Evolutionary conservation across 2,113 vertebrate genomes (phyloP).

Genomic region (Xiphophorus couchianus): DNA sequence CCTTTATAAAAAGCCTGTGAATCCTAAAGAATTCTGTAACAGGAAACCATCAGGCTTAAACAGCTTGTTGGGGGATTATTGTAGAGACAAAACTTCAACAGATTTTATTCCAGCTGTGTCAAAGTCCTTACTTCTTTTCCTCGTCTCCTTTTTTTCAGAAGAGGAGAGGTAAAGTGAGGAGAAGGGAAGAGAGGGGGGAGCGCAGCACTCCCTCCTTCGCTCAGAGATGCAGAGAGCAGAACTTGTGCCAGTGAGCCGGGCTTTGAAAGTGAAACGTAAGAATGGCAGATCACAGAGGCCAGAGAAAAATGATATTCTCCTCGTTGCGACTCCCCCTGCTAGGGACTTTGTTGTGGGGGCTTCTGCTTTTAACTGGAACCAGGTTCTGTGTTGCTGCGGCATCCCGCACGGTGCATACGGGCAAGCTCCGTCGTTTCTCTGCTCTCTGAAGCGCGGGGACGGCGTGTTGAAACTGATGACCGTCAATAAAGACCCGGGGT

Average conservation of each 20-base stretch:
- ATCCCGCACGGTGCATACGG: conserved; percentile 32
- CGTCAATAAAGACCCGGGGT: conserved; percentile 41
- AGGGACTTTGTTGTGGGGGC: conserved; percentile 87
- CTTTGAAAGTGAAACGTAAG: conserved; percentile 93
- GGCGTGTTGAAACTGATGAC: conserved; percentile 72
- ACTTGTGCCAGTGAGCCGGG: conserved; percentile 76
- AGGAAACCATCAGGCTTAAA: conserved; percentile 57
- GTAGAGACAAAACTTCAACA: conserved; percentile 27
- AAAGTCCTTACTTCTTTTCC: conserved; percentile 15
- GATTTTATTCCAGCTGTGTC: conserved; percentile 37
- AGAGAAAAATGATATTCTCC: conserved; percentile 93
- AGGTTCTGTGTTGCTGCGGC: conserved; percentile 74
- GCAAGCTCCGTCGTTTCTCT: conserved; percentile 36
- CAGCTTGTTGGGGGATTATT: conserved; percentile 46
- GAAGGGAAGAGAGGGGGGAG: conserved; percentile 43
- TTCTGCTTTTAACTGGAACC: conserved; percentile 93
- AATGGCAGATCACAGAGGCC: conserved; percentile 88
- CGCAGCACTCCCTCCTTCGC: conserved; percentile 55
- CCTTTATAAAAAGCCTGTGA: too few species aligned
- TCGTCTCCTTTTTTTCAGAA: background rate
- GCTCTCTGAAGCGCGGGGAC: conserved; percentile 55
- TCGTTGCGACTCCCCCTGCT: conserved; percentile 79
- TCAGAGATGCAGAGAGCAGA: conserved; percentile 57
- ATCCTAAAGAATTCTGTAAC: conserved; percentile 30
- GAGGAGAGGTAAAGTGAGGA: conserved; percentile 25